Conservation (phyloP, 2,113 vertebrate species). For the Danio rerio region GRCz12tu NC_133184.1:4443501-4444000, state of each 20-base stretch:
- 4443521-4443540: slow-evolving; percentile 94
- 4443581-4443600: slow-evolving; percentile 94
- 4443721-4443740: slow-evolving; percentile 89
- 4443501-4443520: slow-evolving; percentile 91
- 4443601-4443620: slow-evolving; percentile 92
- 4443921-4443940: slow-evolving; percentile 27
- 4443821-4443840: slow-evolving; percentile 84
- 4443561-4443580: slow-evolving; percentile 93
- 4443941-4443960: slow-evolving; percentile 14
- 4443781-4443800: slow-evolving; percentile 91
- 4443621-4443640: slow-evolving; percentile 91
- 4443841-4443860: slow-evolving; percentile 76
- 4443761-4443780: slow-evolving; percentile 92
- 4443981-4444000: not conserved
- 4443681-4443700: slow-evolving; percentile 89
- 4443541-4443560: slow-evolving; percentile 98
- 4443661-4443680: slow-evolving; percentile 89
- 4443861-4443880: not conserved
- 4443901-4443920: not conserved
- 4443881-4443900: not conserved
- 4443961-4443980: not conserved
- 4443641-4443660: slow-evolving; percentile 86
- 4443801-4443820: slow-evolving; percentile 86
- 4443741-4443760: slow-evolving; percentile 89
- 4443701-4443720: slow-evolving; percentile 90